phyloP scores from a whole-genome alignment of 1,140 invertebrate species.

The Drosophila athabasca region DNA sequence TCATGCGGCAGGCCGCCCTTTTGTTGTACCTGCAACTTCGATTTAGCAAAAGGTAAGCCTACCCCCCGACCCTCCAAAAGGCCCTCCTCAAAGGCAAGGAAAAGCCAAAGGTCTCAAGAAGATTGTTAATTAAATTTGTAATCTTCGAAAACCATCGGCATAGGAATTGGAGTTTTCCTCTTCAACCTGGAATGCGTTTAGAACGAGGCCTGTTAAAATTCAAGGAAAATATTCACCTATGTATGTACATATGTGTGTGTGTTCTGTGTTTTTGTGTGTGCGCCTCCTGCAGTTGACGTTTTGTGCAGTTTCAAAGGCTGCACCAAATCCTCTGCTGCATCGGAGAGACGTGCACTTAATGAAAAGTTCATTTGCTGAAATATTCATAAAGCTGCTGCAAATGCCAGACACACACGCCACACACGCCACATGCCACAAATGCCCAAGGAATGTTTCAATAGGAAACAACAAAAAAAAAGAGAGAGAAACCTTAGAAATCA shows the following conservation, averaged over 20 bases:
- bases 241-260: no score
- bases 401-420: slow-evolving; percentile 18
- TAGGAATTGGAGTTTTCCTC: slow-evolving; percentile 27
- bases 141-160: slow-evolving; percentile 22
- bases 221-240: slow-evolving; percentile 11
- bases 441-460: neutral
- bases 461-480: neutral
- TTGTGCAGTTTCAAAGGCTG: slow-evolving; percentile 33
- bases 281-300: slow-evolving; percentile 26
- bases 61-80: neutral
- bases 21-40: slow-evolving; percentile 64
- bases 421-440: no score
- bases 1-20: slow-evolving; percentile 73
- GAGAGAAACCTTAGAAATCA: slow-evolving; percentile 8
- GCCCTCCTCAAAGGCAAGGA: neutral
- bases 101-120: slow-evolving; percentile 2
- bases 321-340: neutral
- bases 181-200: slow-evolving; percentile 10
- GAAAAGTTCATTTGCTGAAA: slow-evolving; percentile 37
- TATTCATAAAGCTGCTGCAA: slow-evolving; percentile 38
- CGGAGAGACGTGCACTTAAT: slow-evolving; percentile 17
- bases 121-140: slow-evolving; percentile 49
- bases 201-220: slow-evolving; percentile 20
- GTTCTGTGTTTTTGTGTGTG: no score
- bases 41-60: slow-evolving; percentile 34